A percentile compares a stretch with the other conserved stretches of the same genome.
phyloP scores from a whole-genome alignment of 2,797 vertebrate species.

The Epinephelus malabaricus region DNA sequence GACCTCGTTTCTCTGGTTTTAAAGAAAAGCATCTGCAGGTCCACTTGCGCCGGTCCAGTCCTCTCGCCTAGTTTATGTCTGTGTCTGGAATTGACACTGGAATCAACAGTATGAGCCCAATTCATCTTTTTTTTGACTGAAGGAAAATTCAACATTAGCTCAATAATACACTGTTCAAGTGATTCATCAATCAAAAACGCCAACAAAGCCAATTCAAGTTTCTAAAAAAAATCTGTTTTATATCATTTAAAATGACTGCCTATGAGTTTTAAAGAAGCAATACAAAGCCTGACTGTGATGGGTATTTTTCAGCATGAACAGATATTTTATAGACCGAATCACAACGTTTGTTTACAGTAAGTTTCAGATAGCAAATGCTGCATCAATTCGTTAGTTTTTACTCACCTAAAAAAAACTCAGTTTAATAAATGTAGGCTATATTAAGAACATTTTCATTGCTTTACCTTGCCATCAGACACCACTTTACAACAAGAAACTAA shows the following conservation, averaged over 20 bases:
- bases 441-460: no score
- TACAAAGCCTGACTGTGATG: no score
- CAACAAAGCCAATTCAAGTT: background rate
- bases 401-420: no score
- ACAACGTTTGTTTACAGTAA: no score
- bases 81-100: background rate
- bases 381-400: no score
- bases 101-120: background rate
- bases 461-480: no score
- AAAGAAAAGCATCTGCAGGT: conserved; percentile 19
- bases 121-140: background rate
- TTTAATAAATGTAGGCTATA: no score
- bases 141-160: background rate
- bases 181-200: background rate
- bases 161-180: background rate
- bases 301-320: no score
- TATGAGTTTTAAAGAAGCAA: background rate
- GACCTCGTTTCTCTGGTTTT: conserved; percentile 40
- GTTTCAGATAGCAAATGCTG: no score
- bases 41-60: background rate
- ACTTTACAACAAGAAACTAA: no score
- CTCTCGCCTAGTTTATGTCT: conserved; percentile 3
- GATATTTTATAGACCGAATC: no score
- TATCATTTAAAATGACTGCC: background rate
- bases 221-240: background rate